These are phyloP conservation scores for Agonopterix subpropinquella DNA, from an alignment of 2,888 invertebrate genomes.

Conservation along the genomic window DNA sequence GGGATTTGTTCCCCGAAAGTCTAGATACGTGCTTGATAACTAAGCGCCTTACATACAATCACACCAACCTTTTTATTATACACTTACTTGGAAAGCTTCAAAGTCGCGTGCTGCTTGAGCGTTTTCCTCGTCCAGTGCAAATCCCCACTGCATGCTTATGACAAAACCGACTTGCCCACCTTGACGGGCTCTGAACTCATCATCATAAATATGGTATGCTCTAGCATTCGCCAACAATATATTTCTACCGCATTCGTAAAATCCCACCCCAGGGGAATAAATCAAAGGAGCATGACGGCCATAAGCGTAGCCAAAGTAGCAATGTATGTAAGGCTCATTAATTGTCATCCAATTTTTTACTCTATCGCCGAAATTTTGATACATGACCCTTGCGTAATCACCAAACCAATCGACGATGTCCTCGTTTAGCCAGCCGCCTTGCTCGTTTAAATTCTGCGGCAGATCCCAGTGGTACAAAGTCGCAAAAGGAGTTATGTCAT, in stretches of 20 bases:
- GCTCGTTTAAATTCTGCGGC: slow-evolving; percentile 56
- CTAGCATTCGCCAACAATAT: slow-evolving; percentile 69
- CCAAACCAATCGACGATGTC: slow-evolving; percentile 50
- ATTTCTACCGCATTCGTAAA: slow-evolving; percentile 59
- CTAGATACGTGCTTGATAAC: too few relatives aligned
- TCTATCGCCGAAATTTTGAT: slow-evolving; percentile 52
- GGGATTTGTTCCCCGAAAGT: too few relatives aligned
- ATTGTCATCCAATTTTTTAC: slow-evolving; percentile 72
- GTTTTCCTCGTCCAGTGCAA: slow-evolving; percentile 15
- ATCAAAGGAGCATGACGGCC: slow-evolving; percentile 31
- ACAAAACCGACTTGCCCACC: slow-evolving; percentile 60
- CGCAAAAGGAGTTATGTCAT: slow-evolving; percentile 74
- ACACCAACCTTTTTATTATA: too few relatives aligned
- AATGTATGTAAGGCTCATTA: slow-evolving; percentile 63
- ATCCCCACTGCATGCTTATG: slow-evolving; percentile 24
- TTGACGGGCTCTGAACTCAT: slow-evolving; percentile 36
- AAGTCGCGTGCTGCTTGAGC: slow-evolving; percentile 13
- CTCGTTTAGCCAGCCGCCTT: slow-evolving; percentile 64
- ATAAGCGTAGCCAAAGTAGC: slow-evolving; percentile 47
- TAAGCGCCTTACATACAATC: too few relatives aligned
- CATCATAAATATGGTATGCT: slow-evolving; percentile 44
- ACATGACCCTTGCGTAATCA: slow-evolving; percentile 54
- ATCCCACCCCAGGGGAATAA: slow-evolving; percentile 44
- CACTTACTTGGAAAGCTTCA: slow-evolving; percentile 27
- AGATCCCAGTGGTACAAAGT: slow-evolving; percentile 70